Percentiles rank a stretch among this genome's conserved stretches.
Conservation (phyloP, 2,113 vertebrate genomes). For the Columba livia region DNA sequence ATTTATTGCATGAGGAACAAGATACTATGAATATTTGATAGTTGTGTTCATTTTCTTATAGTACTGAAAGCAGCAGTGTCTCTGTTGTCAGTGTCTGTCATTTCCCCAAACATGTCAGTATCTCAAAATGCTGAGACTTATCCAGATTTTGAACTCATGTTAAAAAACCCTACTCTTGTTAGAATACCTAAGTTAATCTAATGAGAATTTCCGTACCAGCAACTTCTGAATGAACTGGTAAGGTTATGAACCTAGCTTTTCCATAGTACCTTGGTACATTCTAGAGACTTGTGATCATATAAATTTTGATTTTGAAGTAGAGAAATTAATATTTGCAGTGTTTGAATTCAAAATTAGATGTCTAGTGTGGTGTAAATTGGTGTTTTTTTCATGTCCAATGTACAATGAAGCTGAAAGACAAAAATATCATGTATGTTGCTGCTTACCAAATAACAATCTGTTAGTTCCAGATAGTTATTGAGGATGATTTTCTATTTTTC, state of each 20-base stretch:
- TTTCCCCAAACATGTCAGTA: background rate
- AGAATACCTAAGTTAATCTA: background rate
- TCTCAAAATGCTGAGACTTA: background rate
- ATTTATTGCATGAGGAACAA: background rate
- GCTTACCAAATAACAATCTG: background rate
- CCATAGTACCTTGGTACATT: rapidly evolving
- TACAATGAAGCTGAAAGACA: background rate
- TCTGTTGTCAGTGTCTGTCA: background rate
- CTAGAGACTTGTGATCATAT: background rate
- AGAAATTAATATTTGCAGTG: background rate
- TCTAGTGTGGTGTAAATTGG: background rate
- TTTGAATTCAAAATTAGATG: background rate
- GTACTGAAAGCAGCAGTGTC: background rate
- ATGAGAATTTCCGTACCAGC: background rate
- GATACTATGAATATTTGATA: background rate
- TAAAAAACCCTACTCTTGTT: background rate
- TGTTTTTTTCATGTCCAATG: background rate
- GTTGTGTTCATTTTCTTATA: background rate
- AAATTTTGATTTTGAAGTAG: background rate
- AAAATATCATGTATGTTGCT: background rate
- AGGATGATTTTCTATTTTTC: background rate
- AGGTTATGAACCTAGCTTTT: background rate
- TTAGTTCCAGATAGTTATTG: background rate
- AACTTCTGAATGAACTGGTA: background rate
- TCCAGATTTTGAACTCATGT: background rate